Conservation (phyloP, 1,140 invertebrate genomes). For the Pseudomyrmex gracilis region DNA sequence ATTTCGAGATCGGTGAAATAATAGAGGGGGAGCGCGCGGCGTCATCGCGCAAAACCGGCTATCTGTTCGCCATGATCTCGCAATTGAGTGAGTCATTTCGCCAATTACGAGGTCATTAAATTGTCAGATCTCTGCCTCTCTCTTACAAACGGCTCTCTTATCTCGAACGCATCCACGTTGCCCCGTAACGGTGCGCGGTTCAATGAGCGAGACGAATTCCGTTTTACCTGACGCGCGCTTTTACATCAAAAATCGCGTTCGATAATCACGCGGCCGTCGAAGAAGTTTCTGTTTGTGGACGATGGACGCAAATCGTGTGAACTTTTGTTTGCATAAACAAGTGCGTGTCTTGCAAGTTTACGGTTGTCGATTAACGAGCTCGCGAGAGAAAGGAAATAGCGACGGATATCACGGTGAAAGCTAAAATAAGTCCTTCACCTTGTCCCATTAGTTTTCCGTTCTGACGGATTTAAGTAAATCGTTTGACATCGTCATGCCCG, state of each 20-base stretch:
- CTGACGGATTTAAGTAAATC: conserved; percentile 25
- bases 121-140: conserved; percentile 17
- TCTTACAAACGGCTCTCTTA: conserved; percentile 24
- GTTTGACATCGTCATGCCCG: not conserved
- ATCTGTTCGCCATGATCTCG: conserved; percentile 22
- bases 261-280: conserved; percentile 12
- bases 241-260: too few species aligned
- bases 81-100: conserved; percentile 49
- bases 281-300: not conserved
- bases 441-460: conserved; percentile 16
- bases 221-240: conserved; percentile 10
- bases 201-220: conserved; percentile 12
- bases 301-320: not conserved
- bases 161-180: conserved; percentile 24
- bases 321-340: conserved; percentile 37
- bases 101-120: conserved; percentile 42
- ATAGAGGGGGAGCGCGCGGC: not conserved
- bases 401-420: conserved; percentile 51
- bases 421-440: conserved; percentile 27
- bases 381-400: conserved; percentile 54
- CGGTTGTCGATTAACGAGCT: conserved; percentile 57
- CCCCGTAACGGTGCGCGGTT: not conserved
- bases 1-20: not conserved
- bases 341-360: conserved; percentile 52
- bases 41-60: not conserved